Base-by-base conservation (phyloP, 1,140 invertebrate genomes). In the Trichomalopsis sarcophagae region DNA sequence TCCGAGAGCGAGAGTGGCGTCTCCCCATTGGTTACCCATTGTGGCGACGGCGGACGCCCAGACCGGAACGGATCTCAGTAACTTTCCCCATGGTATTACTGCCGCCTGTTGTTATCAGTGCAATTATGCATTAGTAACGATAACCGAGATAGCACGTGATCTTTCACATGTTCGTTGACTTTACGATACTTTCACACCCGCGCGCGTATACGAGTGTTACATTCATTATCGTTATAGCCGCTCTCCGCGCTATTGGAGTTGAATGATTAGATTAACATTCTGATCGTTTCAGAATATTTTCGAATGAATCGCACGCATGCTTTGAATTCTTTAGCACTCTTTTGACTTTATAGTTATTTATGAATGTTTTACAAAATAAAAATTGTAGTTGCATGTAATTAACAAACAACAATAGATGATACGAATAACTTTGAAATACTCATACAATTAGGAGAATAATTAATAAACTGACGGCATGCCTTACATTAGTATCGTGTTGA, bases 1-100 rank as follows among this genome's bases (percentile, higher is more conserved):
- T 11, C 94, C 94, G 36, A 94, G 91, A 84, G 94, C 94, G 5
- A 95, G 89, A 2, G 94, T 95, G 11, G 94, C 94, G 86, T 95
- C 94, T 11, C 94, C 94, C 94, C 94, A 95, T 91, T 95, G 94
- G 86, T 94, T 94, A 0, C 94, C 94, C 90, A 95, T 93, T 2
- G 94, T 94, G 4, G 94, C 94, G 1, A 95, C 93, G 4, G 94
- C 94, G 50, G 94, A 95, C 80, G 94, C 93, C 94, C 94, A 95
- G 13, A 94, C 94, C 2, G 94, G 94, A 88, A 94, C 94, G 2
- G 94, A 95, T 83, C 93, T 90, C 50, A 95, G 85, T 21, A 95
- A 88, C 80, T 93, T 92, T 85, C 94, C 92, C 94, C 94, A 95
- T n/a, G 94, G 94, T 86, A 95, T 93, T 66, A 92, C 92, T 36